phyloP scores from a whole-genome alignment of 2,113 vertebrate genomes.

The Cacatua alba region DNA sequence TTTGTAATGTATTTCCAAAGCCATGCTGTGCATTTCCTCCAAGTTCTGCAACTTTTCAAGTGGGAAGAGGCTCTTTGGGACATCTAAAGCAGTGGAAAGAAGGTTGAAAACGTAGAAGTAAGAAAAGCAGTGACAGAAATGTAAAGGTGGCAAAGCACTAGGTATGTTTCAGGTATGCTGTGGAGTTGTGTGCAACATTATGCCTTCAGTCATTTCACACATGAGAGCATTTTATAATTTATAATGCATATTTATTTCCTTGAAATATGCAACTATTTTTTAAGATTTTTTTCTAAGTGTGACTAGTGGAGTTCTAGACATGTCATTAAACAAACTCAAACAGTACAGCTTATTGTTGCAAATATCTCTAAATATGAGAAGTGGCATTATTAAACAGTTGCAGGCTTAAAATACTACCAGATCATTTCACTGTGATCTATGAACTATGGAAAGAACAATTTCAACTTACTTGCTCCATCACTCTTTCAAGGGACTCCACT shows the following conservation, averaged over 20 bases:
- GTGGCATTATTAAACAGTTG: background rate
- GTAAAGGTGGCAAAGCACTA: background rate
- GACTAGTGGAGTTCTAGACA: background rate
- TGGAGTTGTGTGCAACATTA: background rate
- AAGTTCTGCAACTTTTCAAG: background rate
- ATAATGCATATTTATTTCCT: background rate
- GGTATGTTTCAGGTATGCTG: background rate
- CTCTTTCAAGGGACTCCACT: slow-evolving; percentile 71
- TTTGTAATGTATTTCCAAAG: background rate
- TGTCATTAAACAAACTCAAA: background rate
- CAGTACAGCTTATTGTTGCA: background rate
- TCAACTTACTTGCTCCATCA: slow-evolving; percentile 76
- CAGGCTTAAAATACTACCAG: background rate
- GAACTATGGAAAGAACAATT: background rate
- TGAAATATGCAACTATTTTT: background rate
- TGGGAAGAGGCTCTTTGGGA: background rate
- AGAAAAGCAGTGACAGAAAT: background rate
- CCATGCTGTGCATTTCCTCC: background rate
- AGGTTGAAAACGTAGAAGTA: background rate
- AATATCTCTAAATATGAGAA: background rate
- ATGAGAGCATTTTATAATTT: background rate
- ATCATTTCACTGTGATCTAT: background rate
- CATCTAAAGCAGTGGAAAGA: background rate
- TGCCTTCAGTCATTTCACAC: background rate
- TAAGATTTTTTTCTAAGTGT: background rate